Base-by-base conservation (phyloP, 1,140 invertebrate genomes). In the Cherax destructor region DNA sequence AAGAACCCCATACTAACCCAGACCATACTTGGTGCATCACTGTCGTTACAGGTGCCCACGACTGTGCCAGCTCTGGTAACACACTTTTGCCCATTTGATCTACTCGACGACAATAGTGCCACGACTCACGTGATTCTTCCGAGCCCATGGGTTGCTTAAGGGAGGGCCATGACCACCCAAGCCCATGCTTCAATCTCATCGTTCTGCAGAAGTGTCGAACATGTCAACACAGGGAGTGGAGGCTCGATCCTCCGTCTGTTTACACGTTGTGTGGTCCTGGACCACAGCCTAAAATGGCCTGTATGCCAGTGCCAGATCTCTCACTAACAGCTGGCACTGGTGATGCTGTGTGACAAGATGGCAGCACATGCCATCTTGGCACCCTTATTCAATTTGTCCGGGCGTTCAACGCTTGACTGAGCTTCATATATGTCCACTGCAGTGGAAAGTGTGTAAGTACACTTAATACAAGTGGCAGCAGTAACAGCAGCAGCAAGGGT, bases 91-190 rank as follows among this genome's bases (percentile, higher is more conserved):
- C 13, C 65, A 41, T 78, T 85, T 18, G 56, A 21, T 49, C 24
- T 18, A 41, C 52, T 86, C 72, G n/a, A 52, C 30, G 83, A 86
- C 83, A 83, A 49, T 50, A 30, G 72, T 86, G 83, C 88, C 88
- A 91, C 83, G 69, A 78, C 47, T 65, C 86, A 88, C 21, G 65
- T 59, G 77, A 88, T 81, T 81, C 52, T 47, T 85, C 50, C 80
- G 83, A 91, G 88, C 88, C 83, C 88, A 50, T 24, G 65, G 56
- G 65, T 80, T 50, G 80, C 83, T 86, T 69, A 91, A 91, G 88
- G 83, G 86, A 59, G 88, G 88, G 88, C 86, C 88, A 91, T 91
- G 88, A 91, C 86, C 88, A 72, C 88, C 88, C 52, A 76, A 91
- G 88, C 88, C 88, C 88, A 47, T 65, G 83, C 88, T 91, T 91